Evolutionary conservation across 2,888 invertebrate species (phyloP).

Genomic region (Nephrotoma guestfalica): DNA sequence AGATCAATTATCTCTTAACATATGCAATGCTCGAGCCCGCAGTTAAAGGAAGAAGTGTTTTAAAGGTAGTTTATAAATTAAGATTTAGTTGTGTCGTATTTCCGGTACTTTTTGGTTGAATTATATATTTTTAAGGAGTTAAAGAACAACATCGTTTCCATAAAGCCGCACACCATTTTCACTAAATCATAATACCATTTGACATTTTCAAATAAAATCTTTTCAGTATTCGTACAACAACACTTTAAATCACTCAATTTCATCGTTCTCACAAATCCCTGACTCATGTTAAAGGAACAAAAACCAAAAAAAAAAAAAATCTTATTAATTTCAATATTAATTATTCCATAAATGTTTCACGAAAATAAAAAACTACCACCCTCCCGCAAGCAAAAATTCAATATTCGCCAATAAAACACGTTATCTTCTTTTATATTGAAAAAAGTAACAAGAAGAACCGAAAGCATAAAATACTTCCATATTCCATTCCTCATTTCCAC

Average conservation of each 20-base stretch:
- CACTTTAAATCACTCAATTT: not conserved
- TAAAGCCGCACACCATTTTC: not conserved
- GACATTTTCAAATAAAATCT: not conserved
- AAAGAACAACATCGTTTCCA: too few relatives aligned
- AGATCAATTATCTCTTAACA: too few relatives aligned
- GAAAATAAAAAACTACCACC: not conserved
- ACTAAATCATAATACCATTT: not conserved
- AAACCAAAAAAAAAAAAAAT: not conserved
- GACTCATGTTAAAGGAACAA: not conserved
- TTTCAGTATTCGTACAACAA: not conserved
- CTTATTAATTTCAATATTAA: not conserved
- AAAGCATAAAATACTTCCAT: not conserved
- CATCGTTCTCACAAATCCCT: not conserved
- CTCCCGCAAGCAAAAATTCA: not conserved
- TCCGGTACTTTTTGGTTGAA: too few relatives aligned
- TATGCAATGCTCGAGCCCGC: too few relatives aligned
- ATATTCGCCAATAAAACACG: conserved; percentile 4
- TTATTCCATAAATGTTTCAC: not conserved
- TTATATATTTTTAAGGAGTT: too few relatives aligned
- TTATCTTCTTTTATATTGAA: not conserved
- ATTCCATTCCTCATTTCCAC: not conserved
- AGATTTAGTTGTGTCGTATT: too few relatives aligned
- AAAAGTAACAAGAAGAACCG: not conserved
- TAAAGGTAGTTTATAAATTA: too few relatives aligned
- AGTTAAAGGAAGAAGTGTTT: too few relatives aligned